A percentile compares a stretch with the other conserved stretches of the same genome.
Conservation (phyloP, 2,797 vertebrate species). For the Argyrosomus regius region DNA sequence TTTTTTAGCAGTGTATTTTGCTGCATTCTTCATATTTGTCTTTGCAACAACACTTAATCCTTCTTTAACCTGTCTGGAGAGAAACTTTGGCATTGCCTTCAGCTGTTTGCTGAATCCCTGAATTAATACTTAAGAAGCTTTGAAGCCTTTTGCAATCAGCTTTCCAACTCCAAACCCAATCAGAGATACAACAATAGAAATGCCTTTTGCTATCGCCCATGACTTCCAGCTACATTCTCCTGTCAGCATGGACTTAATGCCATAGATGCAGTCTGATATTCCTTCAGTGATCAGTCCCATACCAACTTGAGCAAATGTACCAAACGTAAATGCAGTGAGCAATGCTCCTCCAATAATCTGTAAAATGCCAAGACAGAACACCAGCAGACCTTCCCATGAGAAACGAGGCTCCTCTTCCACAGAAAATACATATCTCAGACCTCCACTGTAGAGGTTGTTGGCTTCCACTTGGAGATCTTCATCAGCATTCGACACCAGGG, state of each 20-base stretch:
- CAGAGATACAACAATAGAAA: slow-evolving; percentile 33
- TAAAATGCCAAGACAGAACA: slow-evolving; percentile 27
- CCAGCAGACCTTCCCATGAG: slow-evolving; percentile 37
- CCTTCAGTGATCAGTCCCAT: slow-evolving; percentile 40
- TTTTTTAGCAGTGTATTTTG: slow-evolving; percentile 13
- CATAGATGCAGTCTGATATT: slow-evolving; percentile 39
- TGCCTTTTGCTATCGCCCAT: slow-evolving; percentile 41
- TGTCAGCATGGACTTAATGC: slow-evolving; percentile 40
- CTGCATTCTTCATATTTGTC: slow-evolving; percentile 30
- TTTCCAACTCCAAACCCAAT: slow-evolving; percentile 44
- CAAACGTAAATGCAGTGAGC: slow-evolving; percentile 18
- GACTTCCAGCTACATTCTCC: slow-evolving; percentile 62
- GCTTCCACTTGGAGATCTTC: slow-evolving; percentile 42
- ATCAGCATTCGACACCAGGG: slow-evolving; percentile 17
- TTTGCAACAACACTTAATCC: slow-evolving; percentile 8
- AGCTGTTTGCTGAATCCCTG: slow-evolving; percentile 21
- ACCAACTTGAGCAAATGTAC: slow-evolving; percentile 31
- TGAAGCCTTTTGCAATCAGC: slow-evolving; percentile 42
- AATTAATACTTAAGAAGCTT: slow-evolving; percentile 3
- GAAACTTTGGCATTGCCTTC: slow-evolving; percentile 37
- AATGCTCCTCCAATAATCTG: slow-evolving; percentile 45
- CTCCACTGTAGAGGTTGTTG: slow-evolving; percentile 31
- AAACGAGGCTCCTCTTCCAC: slow-evolving; percentile 39
- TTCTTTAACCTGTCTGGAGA: slow-evolving; percentile 35
- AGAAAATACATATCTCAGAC: slow-evolving; percentile 51